Evolutionary conservation across 2,888 invertebrate genomes (phyloP).

Genomic region (Hymenopus coronatus): DNA sequence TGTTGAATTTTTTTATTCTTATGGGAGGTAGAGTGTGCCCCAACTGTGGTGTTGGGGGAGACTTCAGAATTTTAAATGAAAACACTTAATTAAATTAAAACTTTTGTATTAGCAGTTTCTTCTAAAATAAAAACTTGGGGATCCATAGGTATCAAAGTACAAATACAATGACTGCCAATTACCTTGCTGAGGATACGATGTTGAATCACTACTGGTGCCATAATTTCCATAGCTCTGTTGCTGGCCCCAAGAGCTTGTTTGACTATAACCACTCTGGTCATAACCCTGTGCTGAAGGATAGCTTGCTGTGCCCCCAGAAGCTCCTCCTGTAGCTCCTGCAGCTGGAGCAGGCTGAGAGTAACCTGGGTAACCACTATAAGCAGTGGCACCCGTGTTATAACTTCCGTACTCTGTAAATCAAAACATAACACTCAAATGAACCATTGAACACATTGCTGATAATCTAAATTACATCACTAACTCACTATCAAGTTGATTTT

Average conservation of each 20-base stretch:
- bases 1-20: too few species aligned
- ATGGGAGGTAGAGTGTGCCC: too few species aligned
- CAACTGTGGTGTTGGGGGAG: too few species aligned
- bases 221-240: constrained; percentile 32
- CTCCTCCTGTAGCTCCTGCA: constrained; percentile 30
- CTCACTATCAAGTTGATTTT: too few species aligned
- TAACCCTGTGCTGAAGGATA: constrained; percentile 33
- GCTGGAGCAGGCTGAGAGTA: constrained; percentile 35
- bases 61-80: too few species aligned
- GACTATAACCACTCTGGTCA: constrained; percentile 33
- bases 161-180: neutral
- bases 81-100: too few species aligned
- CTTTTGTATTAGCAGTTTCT: too few species aligned
- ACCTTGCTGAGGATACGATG: constrained; percentile 28
- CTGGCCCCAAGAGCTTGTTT: constrained; percentile 32
- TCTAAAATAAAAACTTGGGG: too few species aligned
- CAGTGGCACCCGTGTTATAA: constrained; percentile 34
- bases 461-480: too few species aligned
- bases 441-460: too few species aligned
- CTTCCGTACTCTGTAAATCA: constrained; percentile 34
- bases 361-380: constrained; percentile 35
- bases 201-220: constrained; percentile 27
- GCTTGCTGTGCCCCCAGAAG: constrained; percentile 29
- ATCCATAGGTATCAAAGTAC: too few species aligned
- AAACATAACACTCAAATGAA: too few species aligned